Evolutionary conservation across 1,140 invertebrate species (phyloP), one percentile per base, ranked within the genome.

Genomic region (Ceratoteleas bidentatus): DNA sequence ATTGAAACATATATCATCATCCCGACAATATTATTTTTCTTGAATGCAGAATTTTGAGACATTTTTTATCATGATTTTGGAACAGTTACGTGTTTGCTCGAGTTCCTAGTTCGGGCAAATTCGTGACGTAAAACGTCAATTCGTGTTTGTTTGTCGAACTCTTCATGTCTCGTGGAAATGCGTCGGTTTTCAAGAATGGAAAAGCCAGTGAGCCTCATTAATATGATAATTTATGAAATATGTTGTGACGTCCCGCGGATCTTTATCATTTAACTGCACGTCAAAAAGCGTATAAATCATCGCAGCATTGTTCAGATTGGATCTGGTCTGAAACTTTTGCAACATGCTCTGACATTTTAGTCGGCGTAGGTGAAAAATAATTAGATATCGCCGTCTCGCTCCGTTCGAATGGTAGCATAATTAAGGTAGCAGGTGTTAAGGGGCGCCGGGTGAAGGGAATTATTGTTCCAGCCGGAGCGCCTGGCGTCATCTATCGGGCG

Each of bases 341-440:
- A 68, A 76, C 36, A 52, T 33, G 16, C 15, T n/a, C 45, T 76
- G 73, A 68, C 73, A 76, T 76, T 76, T 76, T 11, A 60, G 14
- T 11, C 9, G 7, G 72, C 16, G 57, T 53, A 65, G 73, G 73
- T 68, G 73, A 76, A 76, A 24, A 68, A 76, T 61, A 75, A 75
- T 75, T 75, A 58, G 13, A 58, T 47, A n/a, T 15, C 64, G n/a
- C 54, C 52, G 7, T 66, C 43, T 50, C 52, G 15, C 16, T 61
- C 49, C 34, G 8, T 62, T 58, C 14, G 50, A 11, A 16, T 47
- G 15, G 60, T 65, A 74, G 9, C 45, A 49, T 65, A 74, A 74
- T 74, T 74, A 68, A 76, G 49, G 73, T 62, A 76, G 64, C 73
- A 76, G 65, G 58, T 77, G 74, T 58, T 56, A 58, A 69, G 50